Base-by-base conservation (phyloP, 2,113 vertebrate genomes). In the Nansenia antarctica region DNA sequence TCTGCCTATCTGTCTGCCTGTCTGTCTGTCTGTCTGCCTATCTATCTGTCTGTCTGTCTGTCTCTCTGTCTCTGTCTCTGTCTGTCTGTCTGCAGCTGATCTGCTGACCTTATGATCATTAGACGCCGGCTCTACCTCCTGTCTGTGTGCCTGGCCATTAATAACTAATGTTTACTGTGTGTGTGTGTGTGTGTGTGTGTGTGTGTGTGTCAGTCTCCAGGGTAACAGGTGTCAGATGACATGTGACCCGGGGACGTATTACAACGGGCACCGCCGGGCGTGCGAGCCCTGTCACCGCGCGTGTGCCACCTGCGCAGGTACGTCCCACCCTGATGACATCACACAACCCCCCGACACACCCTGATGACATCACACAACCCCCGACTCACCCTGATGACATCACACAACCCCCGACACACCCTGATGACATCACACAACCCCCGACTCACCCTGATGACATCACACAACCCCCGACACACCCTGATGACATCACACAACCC, bases 291-390 rank as follows among this genome's bases (percentile, higher is more conserved):
- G 98, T 72, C 95, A 98, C 78, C 91, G 88, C 34, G 94, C 94
- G 34, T 99, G 98, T 70, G 95, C 96, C 18, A 94, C 95, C 2
- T 99, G 98, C 81, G 92, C 95, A 90, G 98, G 98, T 99, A 93
- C n/a, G n/a, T n/a, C n/a, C n/a, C n/a, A 37, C 5, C 5, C 5
- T 37, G 35, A 6, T 11, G 11, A n/a, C n/a, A 60, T 47, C 5
- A 24, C 47, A 27, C 24, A 14, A 9, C 29, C 8, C 24, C 9
- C 1, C n/a, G n/a, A n/a, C 18, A 15, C 49, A 35, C 3, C 55
- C 24, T 9, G 14, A 18, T 18, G 8, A 12, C 12, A 47, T n/a
- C 12, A n/a, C 42, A 12, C 12, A 5, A 18, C 3, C 42, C n/a
- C 14, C 42, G 3, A 18, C 15, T 47, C 14, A n/a, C n/a, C n/a